Percentiles rank a stretch among this genome's conserved stretches.
These are phyloP conservation scores for Elachura formosa DNA, from an alignment of 2,113 vertebrate genomes.

Conservation along the genomic window DNA sequence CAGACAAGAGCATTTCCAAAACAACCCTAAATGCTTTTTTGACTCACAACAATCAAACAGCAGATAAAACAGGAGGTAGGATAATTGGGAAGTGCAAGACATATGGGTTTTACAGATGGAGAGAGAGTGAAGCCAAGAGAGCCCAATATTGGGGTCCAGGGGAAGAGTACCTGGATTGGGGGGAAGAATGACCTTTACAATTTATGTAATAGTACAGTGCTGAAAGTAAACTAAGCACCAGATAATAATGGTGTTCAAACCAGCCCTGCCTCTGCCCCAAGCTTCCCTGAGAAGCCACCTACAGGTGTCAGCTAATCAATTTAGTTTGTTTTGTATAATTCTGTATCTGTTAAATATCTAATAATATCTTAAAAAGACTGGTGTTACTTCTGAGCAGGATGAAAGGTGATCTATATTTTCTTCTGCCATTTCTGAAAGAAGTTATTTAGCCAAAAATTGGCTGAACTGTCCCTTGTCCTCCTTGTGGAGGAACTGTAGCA, in stretches of 20 bases:
- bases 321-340: not conserved
- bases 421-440: not conserved
- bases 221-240: not conserved
- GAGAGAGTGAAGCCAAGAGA: not conserved
- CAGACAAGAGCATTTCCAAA: not conserved
- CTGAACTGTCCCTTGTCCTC: not conserved
- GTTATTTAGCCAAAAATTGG: not conserved
- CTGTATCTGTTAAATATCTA: not conserved
- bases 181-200: not conserved
- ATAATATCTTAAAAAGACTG: not conserved
- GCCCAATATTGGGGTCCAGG: not conserved
- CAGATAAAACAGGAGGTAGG: not conserved
- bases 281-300: not conserved
- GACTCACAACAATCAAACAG: not conserved
- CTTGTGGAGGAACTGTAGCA: accelerated
- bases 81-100: not conserved
- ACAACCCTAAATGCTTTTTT: not conserved
- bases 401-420: not conserved
- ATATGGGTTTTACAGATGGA: not conserved
- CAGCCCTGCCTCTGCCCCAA: not conserved
- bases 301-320: not conserved
- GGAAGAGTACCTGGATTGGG: not conserved
- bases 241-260: not conserved
- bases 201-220: not conserved
- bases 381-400: not conserved